Evolutionary conservation across 2,113 vertebrate species (phyloP).

Genomic region (Tympanuchus pallidicinctus): DNA sequence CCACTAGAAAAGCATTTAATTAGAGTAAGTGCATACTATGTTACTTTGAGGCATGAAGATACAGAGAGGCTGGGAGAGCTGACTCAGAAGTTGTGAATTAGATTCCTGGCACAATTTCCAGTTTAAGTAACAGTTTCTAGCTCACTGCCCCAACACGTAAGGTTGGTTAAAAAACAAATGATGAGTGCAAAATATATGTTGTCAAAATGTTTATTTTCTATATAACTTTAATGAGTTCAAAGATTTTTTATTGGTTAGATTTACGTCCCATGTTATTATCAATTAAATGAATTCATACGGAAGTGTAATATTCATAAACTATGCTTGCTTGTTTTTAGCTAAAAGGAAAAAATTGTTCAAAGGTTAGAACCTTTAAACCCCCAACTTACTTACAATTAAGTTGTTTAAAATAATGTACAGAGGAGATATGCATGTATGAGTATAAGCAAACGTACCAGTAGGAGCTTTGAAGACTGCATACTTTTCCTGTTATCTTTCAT

Average conservation of each 20-base stretch:
- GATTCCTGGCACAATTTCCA: slow-evolving; percentile 77
- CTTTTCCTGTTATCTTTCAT: neutral
- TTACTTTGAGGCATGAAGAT: slow-evolving; percentile 62
- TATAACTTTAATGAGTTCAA: slow-evolving; percentile 58
- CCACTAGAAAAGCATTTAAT: slow-evolving; percentile 58
- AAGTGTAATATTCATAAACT: neutral
- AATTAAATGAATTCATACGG: neutral
- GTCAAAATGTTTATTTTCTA: slow-evolving; percentile 69
- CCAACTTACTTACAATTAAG: slow-evolving; percentile 11
- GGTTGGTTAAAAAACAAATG: slow-evolving; percentile 76
- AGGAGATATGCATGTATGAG: neutral
- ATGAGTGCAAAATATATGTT: slow-evolving; percentile 71
- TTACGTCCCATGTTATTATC: neutral
- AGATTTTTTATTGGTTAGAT: slow-evolving; percentile 43
- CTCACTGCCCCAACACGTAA: slow-evolving; percentile 77
- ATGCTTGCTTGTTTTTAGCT: slow-evolving; percentile 1
- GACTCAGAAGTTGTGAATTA: slow-evolving; percentile 79
- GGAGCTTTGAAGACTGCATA: neutral
- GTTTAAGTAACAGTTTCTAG: slow-evolving; percentile 77
- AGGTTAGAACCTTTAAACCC: neutral
- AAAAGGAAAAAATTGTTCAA: slow-evolving; percentile 9
- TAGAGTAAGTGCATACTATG: slow-evolving; percentile 65
- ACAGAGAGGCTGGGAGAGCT: slow-evolving; percentile 68
- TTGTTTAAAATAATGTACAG: neutral
- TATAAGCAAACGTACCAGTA: neutral